These are phyloP conservation scores for Myzus persicae DNA, from an alignment of 1,140 invertebrate species.

Conservation along the genomic window DNA sequence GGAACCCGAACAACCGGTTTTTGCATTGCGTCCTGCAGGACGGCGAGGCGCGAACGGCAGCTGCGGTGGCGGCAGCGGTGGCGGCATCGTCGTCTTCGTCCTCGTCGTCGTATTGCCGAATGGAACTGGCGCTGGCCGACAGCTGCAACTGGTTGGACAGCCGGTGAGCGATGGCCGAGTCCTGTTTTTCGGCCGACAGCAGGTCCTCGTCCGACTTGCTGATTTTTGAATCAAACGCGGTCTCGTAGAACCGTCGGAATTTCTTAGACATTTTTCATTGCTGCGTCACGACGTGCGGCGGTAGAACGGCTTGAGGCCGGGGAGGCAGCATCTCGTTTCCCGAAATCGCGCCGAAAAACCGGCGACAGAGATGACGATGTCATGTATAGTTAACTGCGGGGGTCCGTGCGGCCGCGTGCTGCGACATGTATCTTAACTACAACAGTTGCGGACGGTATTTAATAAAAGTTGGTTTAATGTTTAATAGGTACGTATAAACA, in stretches of 20 bases:
- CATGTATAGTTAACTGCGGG: background rate
- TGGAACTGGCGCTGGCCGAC: constrained; percentile 62
- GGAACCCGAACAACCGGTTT: constrained; percentile 59
- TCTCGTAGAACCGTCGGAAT: constrained; percentile 81
- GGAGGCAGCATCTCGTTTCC: no score
- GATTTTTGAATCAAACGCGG: constrained; percentile 87
- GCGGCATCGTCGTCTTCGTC: background rate
- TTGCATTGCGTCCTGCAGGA: constrained; percentile 61
- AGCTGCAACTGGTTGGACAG: constrained; percentile 31
- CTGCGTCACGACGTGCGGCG: background rate
- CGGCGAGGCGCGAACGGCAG: background rate
- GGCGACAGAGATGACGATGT: background rate
- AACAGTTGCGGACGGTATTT: background rate
- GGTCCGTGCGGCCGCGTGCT: background rate
- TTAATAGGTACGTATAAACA: no score
- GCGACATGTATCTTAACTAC: background rate
- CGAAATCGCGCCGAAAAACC: background rate
- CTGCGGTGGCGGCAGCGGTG: constrained; percentile 61
- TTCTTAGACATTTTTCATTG: constrained; percentile 68
- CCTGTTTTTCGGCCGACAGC: constrained; percentile 48
- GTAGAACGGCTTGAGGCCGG: background rate
- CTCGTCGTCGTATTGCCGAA: constrained; percentile 64
- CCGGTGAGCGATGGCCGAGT: constrained; percentile 43
- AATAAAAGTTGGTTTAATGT: no score
- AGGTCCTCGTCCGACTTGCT: constrained; percentile 68